Conservation (phyloP, 1,140 invertebrate species). For the Anoplophora glabripennis region DNA sequence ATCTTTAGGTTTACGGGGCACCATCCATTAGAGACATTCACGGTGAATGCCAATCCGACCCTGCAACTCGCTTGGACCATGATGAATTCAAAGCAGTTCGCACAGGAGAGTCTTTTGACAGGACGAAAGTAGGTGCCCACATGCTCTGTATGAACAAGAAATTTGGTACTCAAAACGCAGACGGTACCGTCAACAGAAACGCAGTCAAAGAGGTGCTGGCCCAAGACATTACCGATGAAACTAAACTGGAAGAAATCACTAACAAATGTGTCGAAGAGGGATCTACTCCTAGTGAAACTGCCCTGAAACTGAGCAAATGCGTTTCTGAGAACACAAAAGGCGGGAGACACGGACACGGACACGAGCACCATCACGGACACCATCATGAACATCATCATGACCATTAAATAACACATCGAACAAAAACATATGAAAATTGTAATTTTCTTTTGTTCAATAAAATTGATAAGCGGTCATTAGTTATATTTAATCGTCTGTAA, state of each 20-base stretch:
- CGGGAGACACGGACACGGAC: too few relatives aligned
- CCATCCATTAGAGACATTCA: too few relatives aligned
- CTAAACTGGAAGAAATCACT: not conserved
- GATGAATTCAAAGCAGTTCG: not conserved
- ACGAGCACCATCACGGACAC: too few relatives aligned
- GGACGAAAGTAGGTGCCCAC: slow-evolving; percentile 8
- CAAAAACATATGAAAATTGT: too few relatives aligned
- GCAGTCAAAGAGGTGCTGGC: not conserved
- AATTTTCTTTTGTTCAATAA: too few relatives aligned
- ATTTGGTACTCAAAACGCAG: slow-evolving; percentile 4
- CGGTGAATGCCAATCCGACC: not conserved
- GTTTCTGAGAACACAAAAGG: not conserved
- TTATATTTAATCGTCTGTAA: too few relatives aligned
- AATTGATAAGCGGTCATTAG: too few relatives aligned
- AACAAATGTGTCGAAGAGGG: slow-evolving; percentile 8
- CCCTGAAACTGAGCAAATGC: slow-evolving; percentile 12
- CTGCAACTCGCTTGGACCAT: slow-evolving; percentile 4
- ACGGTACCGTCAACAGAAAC: slow-evolving; percentile 16
- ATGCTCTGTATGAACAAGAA: slow-evolving; percentile 8
- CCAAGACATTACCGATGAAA: not conserved
- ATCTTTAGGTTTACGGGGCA: too few relatives aligned
- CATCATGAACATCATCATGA: too few relatives aligned
- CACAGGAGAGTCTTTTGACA: not conserved
- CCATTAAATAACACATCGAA: too few relatives aligned
- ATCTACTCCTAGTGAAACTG: slow-evolving; percentile 1